phyloP scores from a whole-genome alignment of 2,888 invertebrate genomes.

The Drosophila borborema region DNA sequence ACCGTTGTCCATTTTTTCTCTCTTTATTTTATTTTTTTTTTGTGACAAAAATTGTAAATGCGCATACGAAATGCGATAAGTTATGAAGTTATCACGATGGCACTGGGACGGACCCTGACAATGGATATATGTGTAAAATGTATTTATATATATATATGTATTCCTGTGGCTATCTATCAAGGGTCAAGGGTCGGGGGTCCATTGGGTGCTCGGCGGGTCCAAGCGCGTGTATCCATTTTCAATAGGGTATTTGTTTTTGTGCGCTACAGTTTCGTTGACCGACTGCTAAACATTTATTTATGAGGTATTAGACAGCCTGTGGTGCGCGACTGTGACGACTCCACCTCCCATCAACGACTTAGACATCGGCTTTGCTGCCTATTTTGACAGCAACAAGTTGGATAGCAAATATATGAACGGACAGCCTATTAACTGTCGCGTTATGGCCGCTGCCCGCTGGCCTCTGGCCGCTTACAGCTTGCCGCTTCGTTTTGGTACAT shows the following conservation, averaged over 20 bases:
- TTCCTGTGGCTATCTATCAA: conserved; percentile 42
- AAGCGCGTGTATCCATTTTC: conserved; percentile 58
- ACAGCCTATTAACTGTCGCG: conserved; percentile 40
- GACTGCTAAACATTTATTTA: conserved; percentile 73
- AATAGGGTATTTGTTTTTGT: conserved; percentile 72
- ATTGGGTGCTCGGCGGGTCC: conserved; percentile 23
- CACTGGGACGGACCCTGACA: conserved; percentile 70
- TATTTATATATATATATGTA: conserved; percentile 6
- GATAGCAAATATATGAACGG: conserved; percentile 67
- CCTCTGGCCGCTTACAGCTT: conserved; percentile 29
- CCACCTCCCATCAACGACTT: conserved; percentile 20
- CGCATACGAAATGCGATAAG: conserved; percentile 79
- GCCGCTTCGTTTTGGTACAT: conserved; percentile 69
- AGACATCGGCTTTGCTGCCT: conserved; percentile 41
- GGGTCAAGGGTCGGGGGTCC: conserved; percentile 23
- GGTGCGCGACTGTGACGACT: conserved; percentile 28
- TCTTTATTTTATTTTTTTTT: conserved; percentile 2
- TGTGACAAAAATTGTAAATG: conserved; percentile 69
- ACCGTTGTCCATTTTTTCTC: conserved; percentile 15
- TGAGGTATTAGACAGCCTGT: conserved; percentile 74
- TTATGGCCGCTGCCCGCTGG: conserved; percentile 47
- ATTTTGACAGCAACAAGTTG: conserved; percentile 83
- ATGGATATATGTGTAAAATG: conserved; percentile 36
- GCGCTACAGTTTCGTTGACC: conserved; percentile 76
- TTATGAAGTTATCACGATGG: conserved; percentile 82